Conservation (phyloP, 2,113 vertebrate genomes). For the Antigone vipio region DNA sequence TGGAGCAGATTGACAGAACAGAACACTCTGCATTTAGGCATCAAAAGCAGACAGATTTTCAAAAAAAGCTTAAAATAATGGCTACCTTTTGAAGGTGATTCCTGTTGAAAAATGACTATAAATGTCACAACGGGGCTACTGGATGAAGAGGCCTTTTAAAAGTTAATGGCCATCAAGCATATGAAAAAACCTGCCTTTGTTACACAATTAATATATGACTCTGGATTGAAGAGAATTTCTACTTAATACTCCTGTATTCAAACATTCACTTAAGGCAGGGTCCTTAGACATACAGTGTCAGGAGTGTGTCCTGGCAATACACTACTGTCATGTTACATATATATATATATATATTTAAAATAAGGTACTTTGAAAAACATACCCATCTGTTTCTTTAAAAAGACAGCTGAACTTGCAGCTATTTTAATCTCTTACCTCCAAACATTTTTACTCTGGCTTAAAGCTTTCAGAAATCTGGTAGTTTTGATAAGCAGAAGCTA, state of each 20-base stretch:
- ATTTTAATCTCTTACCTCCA: background rate
- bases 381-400: background rate
- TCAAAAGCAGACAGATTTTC: background rate
- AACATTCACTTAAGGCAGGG: background rate
- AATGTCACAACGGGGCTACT: background rate
- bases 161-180: background rate
- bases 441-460: background rate
- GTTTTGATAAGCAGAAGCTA: background rate
- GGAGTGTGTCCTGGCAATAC: background rate
- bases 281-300: background rate
- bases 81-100: background rate
- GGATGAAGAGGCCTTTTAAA: background rate
- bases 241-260: background rate
- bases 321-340: background rate
- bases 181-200: background rate
- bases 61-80: background rate
- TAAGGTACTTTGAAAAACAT: background rate
- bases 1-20: background rate
- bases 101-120: background rate
- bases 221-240: background rate
- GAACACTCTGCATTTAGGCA: background rate
- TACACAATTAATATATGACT: background rate
- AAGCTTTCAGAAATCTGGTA: background rate
- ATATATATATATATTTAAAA: background rate
- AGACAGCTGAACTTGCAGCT: background rate